Base-by-base conservation (phyloP, 2,888 invertebrate genomes). In the Agrochola litura region DNA sequence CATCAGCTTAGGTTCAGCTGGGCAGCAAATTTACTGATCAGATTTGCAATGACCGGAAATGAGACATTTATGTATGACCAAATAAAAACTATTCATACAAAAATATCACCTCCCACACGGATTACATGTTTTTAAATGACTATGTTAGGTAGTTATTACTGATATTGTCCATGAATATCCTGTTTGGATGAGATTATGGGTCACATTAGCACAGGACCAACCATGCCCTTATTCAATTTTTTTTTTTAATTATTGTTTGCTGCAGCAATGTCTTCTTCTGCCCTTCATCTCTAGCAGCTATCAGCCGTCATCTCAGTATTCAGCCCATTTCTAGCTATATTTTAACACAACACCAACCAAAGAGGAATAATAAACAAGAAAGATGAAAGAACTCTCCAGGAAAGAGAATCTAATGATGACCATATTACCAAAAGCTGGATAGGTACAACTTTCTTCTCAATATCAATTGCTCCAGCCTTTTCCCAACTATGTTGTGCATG, bases 161-260 rank as follows among this genome's bases (percentile, higher is more conserved):
- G 56, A 52, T 56, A 75, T 58, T 37, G 43, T 0, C 5, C 0
- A 14, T 81, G 0, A 14, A 76, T 58, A 78, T 78, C 82, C 82
- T 64, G 76, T 76, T 16, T 25, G 14, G 43, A 25, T 14, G 25
- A 76, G 64, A 76, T 76, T 76, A 61, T 37, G 0, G 30, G n/a
- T 14, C 9, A 16, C 16, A 65, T 76, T 56, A 19, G 37, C 22
- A 56, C 30, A 65, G 30, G 14, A 14, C 4, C 30, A 6, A 2
- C 6, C 0, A 1, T 30, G 6, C 0, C 16, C 1, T 19, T 61
- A 16, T 19, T 0, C 0, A 22, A 19, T 4, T 19, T 49, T 16
- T n/a, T n/a, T 54, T 6, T 63, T 30, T 16, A 16, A 16, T 30
- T 43, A 22, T 46, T 46, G 4, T 19, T 30, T 54, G 30, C 0